Percentiles rank a stretch among this genome's conserved stretches.
Conservation (phyloP, 1,140 invertebrate genomes). For the Portunus trituberculatus region DNA sequence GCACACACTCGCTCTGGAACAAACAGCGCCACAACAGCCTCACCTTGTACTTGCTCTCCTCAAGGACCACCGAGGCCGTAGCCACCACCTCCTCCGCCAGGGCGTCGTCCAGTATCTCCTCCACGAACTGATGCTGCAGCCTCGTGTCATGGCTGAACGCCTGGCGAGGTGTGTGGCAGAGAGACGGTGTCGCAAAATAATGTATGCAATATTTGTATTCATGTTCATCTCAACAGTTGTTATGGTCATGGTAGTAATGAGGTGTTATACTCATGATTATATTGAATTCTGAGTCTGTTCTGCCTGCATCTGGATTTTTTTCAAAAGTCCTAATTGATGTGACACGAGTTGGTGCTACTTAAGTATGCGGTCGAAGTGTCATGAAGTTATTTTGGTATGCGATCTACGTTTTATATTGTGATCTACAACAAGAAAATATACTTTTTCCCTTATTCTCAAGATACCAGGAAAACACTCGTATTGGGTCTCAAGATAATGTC, state of each 20-base stretch:
- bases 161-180: background rate
- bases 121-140: background rate
- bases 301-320: too few relatives aligned
- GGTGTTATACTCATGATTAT: background rate
- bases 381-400: too few relatives aligned
- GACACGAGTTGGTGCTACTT: too few relatives aligned
- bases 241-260: background rate
- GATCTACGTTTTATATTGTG: too few relatives aligned
- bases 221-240: background rate
- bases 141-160: constrained; percentile 7
- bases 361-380: too few relatives aligned
- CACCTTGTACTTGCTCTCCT: constrained; percentile 69
- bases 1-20: too few relatives aligned
- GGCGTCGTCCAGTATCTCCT: constrained; percentile 51
- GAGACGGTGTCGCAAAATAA: background rate
- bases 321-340: too few relatives aligned
- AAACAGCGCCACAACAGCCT: background rate
- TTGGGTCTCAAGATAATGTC: too few relatives aligned
- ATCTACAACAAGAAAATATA: too few relatives aligned
- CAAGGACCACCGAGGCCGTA: constrained; percentile 40
- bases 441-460: too few relatives aligned
- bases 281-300: too few relatives aligned
- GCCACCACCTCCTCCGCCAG: constrained; percentile 62
- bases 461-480: too few relatives aligned
- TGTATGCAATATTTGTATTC: background rate